These are phyloP conservation scores for Ridgeia piscesae DNA, from an alignment of 1,140 invertebrate genomes.

Conservation along the genomic window DNA sequence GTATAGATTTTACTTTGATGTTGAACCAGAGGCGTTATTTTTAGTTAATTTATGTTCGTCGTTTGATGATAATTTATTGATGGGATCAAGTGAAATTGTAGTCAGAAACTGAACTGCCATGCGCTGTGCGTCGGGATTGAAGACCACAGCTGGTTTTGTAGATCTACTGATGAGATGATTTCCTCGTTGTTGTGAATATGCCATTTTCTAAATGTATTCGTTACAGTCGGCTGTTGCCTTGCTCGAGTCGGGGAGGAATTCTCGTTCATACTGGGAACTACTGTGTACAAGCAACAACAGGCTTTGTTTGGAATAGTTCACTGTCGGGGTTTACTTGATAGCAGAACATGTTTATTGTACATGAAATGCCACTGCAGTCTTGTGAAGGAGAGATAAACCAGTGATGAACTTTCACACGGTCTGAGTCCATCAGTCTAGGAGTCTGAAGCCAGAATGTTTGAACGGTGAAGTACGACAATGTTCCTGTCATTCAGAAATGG, in stretches of 20 bases:
- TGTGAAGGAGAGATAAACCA: background rate
- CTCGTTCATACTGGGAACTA: background rate
- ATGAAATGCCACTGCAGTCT: background rate
- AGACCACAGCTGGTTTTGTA: background rate
- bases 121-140: background rate
- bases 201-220: background rate
- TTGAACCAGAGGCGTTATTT: background rate
- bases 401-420: background rate
- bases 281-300: background rate
- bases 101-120: background rate
- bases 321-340: background rate
- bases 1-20: background rate
- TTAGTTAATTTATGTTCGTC: background rate
- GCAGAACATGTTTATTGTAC: background rate
- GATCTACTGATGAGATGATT: background rate
- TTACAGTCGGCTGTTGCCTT: background rate
- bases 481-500: background rate
- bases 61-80: background rate
- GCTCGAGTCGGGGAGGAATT: background rate
- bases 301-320: background rate
- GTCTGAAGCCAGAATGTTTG: background rate
- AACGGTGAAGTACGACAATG: background rate
- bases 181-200: background rate
- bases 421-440: background rate
- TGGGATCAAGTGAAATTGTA: background rate